Base-by-base conservation (phyloP, 2,113 vertebrate genomes). In the Fregata magnificens region DNA sequence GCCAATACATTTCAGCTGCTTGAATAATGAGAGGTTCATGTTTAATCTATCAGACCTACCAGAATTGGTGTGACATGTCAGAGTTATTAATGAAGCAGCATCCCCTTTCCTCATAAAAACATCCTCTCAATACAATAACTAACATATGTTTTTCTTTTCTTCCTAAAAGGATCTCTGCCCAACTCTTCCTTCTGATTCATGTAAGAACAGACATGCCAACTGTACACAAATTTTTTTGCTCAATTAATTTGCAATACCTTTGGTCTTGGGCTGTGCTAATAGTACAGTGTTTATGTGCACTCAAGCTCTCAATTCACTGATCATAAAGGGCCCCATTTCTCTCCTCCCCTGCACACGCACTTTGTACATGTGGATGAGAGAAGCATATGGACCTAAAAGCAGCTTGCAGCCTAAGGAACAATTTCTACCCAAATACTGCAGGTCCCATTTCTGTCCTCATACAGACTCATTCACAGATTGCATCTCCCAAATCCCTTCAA, bases 1-100 rank as follows among this genome's bases (percentile, higher is more conserved):
- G 97, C 97, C 97, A 91, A 86, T 81, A 97, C 91, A 95, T 97
- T 92, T 69, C 84, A 96, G 95, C 96, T 95, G 91, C 95, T 26
- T 94, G 97, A 91, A 95, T 97, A 97, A 98, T 96, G 98, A 97
- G 97, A 96, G 91, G 96, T 94, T 98, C 96, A 96, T 97, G 98
- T 98, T 98, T 97, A 98, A 98, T 98, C 98, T 98, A 96, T 95
- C 98, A 97, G 98, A 97, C 98, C 90, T 81, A 96, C 97, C 88
- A 95, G 97, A 97, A 97, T 22, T 78, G 95, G 95, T 88, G 50
- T 83, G 97, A 97, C 82, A 85, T 96, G 98, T 97, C 98, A 96
- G 96, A 82, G 97, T 98, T 98, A 98, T 98, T 97, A 98, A 98
- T 84, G 97, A 98, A 72, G 74, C 29, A 79, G 97, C 96, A 94